Conservation (phyloP, 2,888 invertebrate genomes). For the Drosophila barbarae region DNA sequence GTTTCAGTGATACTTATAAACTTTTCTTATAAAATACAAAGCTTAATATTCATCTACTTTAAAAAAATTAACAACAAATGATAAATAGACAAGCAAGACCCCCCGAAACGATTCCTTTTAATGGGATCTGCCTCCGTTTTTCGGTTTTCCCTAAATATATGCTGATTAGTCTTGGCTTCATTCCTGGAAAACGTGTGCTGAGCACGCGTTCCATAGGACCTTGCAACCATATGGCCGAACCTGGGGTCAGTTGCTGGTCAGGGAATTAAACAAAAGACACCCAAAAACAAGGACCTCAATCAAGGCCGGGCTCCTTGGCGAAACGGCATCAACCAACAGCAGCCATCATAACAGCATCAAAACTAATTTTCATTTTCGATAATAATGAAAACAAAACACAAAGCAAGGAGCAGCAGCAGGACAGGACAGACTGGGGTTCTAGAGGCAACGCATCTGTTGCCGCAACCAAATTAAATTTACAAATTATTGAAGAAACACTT, state of each 20-base stretch:
- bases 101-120: conserved; percentile 1
- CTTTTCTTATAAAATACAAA: background rate
- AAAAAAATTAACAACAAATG: background rate
- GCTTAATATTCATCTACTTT: background rate
- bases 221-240: conserved; percentile 46
- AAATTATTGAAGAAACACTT: conserved; percentile 64
- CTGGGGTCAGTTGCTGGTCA: conserved; percentile 36
- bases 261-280: background rate
- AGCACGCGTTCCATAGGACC: conserved; percentile 45
- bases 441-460: conserved; percentile 59
- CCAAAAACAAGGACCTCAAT: conserved; percentile 54
- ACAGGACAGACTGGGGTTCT: conserved; percentile 1
- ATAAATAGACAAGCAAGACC: conserved; percentile 20
- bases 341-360: conserved; percentile 71
- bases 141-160: conserved; percentile 18
- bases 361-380: conserved; percentile 65
- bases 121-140: conserved; percentile 13
- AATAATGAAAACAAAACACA: conserved; percentile 44
- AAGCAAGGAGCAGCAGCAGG: conserved; percentile 15
- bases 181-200: conserved; percentile 59
- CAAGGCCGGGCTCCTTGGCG: conserved; percentile 43
- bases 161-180: conserved; percentile 37
- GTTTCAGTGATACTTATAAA: no score
- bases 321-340: conserved; percentile 12
- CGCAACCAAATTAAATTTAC: conserved; percentile 60